Base-by-base conservation (phyloP, 2,797 vertebrate species). In the Chrysocyon brachyurus region DNA sequence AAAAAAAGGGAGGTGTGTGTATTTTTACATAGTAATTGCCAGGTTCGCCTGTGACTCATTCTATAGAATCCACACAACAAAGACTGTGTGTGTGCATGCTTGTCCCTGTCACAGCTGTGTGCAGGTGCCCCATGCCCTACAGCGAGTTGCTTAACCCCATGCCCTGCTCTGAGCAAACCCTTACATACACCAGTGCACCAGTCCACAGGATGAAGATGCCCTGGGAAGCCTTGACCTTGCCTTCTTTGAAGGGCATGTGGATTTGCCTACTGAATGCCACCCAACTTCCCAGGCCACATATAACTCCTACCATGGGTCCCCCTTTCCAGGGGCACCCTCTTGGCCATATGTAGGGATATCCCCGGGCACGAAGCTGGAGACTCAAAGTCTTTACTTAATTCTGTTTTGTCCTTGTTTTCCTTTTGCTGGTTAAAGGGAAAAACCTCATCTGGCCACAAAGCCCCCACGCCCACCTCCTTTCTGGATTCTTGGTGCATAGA, bases 401-500 rank as follows among this genome's bases (percentile, higher is more conserved):
- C 17, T 6, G 0, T 31, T 57, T 88, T 3, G 26, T 46, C 61
- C 26, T 12, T 15, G 11, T 75, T 81, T 91, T 93, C 24, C 56
- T 90, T 86, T 93, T n/a, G 7, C 40, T 54, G 26, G 16, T 83
- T 91, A 22, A 72, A 70, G 31, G 52, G 56, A 28, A 90, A 22
- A 46, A 17, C 83, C 72, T 33, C 0, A 0, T n/a, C 28, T 83
- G 46, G 57, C 59, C 7, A 0, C 0, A 19, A 68, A 28, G 9
- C 16, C 0, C 4, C 33, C 1, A 4, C 12, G 7, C 16, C 0
- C 4, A 31, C 1, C 5, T 8, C 12, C 31, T 52, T 33, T 16
- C 26, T 64, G 66, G 68, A 52, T 85, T 82, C 56, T 64, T 5
- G 0, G 40, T 75, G 59, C 49, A 0, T 2, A 68, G 81, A 57